Base-by-base conservation (phyloP, 92 coral and sea anemone genomes). In the Virgularia gustaviana region DNA sequence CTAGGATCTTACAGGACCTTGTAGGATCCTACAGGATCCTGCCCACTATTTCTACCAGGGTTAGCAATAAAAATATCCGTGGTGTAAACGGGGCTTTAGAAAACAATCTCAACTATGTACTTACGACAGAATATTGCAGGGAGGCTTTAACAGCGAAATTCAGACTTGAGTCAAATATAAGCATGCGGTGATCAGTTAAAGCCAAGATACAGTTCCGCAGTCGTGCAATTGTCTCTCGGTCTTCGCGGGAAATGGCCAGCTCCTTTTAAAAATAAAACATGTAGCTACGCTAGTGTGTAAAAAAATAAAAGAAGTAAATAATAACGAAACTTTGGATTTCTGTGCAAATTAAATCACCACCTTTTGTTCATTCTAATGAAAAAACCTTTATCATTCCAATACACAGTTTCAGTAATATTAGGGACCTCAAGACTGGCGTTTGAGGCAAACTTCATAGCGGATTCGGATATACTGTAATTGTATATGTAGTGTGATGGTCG, bases 131-230 rank as follows among this genome's bases (percentile, higher is more conserved):
- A 68, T 84, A 75, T 37, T 80, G 78, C 70, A 86, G 70, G 6
- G 98, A 92, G 27, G 88, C 80, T 22, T 89, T 95, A 43, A 89
- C 83, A 13, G 96, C 98, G 45, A 85, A 92, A 59, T 81, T 82
- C 35, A 92, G 65, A 56, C 96, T 89, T 25, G 98, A 79, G 81
- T 86, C 83, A 77, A 86, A 89, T 27, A 92, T 75, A 52, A 82
- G 79, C 64, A 89, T 85, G 20, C 90, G 81, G 13, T 89, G 88
- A 15, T 89, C 90, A 33, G 98, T 84, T 60, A 92, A 81, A 12
- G 86, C 78, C n/a, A 87, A 64, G 0, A 92, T 83, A 57, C 98
- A 89, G 83, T 92, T 92, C 43, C 98, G 84, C 28, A 92, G 78
- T 24, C 94, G 92, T 18, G 96, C 91, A 13, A 92, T 84, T 16